phyloP scores from a whole-genome alignment of 30 jellyfish, hydroid and myxozoan genomes.

The Catostylus mosaicus region DNA sequence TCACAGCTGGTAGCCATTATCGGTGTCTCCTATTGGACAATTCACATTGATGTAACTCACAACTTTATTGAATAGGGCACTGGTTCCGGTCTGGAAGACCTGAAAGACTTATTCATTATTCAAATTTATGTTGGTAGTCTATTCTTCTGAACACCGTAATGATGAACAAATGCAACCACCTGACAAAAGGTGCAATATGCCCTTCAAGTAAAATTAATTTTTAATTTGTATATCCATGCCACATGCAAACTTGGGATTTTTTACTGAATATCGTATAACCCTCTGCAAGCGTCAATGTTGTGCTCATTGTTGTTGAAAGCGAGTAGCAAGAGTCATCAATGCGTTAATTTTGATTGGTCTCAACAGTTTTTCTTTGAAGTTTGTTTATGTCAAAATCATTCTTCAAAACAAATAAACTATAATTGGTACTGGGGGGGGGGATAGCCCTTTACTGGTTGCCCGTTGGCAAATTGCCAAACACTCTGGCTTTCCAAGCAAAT shows the following conservation, averaged over 20 bases:
- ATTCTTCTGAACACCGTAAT: background rate
- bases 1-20: constrained; percentile 9
- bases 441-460: too few relatives aligned
- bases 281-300: too few relatives aligned
- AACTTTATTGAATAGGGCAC: constrained; percentile 45
- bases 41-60: background rate
- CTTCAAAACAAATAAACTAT: too few relatives aligned
- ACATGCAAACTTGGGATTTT: constrained; percentile 18
- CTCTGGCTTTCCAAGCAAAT: too few relatives aligned
- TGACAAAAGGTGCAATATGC: constrained; percentile 28
- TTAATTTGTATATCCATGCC: constrained; percentile 20
- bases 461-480: too few relatives aligned
- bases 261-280: background rate
- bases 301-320: too few relatives aligned
- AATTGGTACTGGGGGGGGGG: too few relatives aligned
- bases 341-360: too few relatives aligned
- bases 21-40: constrained; percentile 32
- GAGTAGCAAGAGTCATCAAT: too few relatives aligned
- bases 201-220: constrained; percentile 22
- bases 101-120: constrained; percentile 49
- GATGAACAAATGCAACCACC: constrained; percentile 36
- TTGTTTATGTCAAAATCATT: too few relatives aligned
- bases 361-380: too few relatives aligned
- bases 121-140: constrained; percentile 21
- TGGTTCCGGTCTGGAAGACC: constrained; percentile 18